Percentiles rank a stretch among this genome's conserved stretches.
phyloP scores from a whole-genome alignment of 2,888 invertebrate genomes.

The Phortica okadai region DNA sequence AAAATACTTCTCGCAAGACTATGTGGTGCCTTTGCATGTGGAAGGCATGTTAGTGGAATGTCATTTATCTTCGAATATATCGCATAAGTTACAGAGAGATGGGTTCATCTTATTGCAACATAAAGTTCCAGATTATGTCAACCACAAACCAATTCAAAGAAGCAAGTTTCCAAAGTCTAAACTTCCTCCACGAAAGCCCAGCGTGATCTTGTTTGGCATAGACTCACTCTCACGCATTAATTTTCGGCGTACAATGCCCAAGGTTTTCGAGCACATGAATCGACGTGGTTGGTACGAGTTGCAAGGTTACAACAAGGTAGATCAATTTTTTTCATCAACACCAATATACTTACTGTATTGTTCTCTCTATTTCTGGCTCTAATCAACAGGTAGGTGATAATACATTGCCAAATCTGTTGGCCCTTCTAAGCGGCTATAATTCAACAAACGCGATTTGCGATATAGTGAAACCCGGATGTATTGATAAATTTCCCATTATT shows the following conservation, averaged over 20 bases:
- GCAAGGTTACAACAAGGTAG: constrained; percentile 83
- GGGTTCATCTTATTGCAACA: constrained; percentile 44
- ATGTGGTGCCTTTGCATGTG: constrained; percentile 56
- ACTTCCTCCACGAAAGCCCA: neutral
- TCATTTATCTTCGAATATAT: constrained; percentile 45
- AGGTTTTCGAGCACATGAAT: neutral
- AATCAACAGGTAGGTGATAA: constrained; percentile 86
- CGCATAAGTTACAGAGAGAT: constrained; percentile 55
- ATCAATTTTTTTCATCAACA: constrained; percentile 65
- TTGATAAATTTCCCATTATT: constrained; percentile 84
- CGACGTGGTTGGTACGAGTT: constrained; percentile 78
- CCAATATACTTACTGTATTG: neutral
- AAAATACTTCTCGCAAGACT: constrained; percentile 54
- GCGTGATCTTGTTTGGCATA: constrained; percentile 78
- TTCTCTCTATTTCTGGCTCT: constrained; percentile 75
- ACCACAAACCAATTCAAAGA: neutral
- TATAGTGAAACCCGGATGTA: constrained; percentile 76
- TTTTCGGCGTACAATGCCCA: constrained; percentile 84
- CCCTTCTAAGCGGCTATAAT: constrained; percentile 83
- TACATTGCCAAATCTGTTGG: constrained; percentile 90
- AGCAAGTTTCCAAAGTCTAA: no score
- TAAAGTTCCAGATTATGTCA: constrained; percentile 6
- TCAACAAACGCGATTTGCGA: constrained; percentile 77
- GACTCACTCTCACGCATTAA: constrained; percentile 89
- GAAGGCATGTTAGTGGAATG: constrained; percentile 53